Evolutionary conservation across 2,888 invertebrate species (phyloP).

Genomic region (Eurytoma adleriae): DNA sequence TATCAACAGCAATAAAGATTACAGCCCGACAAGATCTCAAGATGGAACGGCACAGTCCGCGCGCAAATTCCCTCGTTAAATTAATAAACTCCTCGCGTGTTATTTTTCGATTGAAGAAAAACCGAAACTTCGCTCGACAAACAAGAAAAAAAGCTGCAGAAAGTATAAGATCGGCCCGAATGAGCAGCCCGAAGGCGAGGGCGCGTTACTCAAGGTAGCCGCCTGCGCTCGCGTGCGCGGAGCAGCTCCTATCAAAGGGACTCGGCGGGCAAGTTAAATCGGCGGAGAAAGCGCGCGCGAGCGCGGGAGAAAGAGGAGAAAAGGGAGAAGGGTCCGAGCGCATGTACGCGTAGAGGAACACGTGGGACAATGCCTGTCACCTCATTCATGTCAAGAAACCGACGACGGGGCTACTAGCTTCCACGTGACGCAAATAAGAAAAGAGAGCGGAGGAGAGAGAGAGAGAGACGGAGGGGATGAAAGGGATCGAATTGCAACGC

Average conservation of each 20-base stretch:
- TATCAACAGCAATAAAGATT: neutral
- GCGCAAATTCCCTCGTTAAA: too few species aligned
- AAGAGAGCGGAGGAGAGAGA: constrained; percentile 39
- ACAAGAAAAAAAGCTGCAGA: too few species aligned
- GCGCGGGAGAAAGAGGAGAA: constrained; percentile 14
- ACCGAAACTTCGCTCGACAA: neutral
- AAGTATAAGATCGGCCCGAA: neutral
- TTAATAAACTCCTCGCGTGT: too few species aligned
- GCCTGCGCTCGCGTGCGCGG: neutral
- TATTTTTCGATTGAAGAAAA: too few species aligned
- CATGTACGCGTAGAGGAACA: constrained; percentile 23
- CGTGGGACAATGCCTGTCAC: constrained; percentile 68
- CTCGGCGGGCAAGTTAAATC: neutral
- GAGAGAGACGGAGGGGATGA: constrained; percentile 47
- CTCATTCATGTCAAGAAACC: constrained; percentile 70
- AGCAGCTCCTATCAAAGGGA: constrained; percentile 17
- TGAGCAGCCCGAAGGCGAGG: neutral
- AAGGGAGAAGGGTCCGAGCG: neutral
- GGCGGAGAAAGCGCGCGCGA: neutral
- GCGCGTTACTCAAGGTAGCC: neutral
- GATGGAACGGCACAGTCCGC: neutral
- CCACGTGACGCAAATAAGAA: constrained; percentile 51
- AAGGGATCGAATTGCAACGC: constrained; percentile 72
- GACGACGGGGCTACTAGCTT: constrained; percentile 64
- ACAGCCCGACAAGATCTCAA: neutral